These are phyloP conservation scores for Carollia perspicillata DNA, from an alignment of 2,113 vertebrate genomes.

Conservation along the genomic window DNA sequence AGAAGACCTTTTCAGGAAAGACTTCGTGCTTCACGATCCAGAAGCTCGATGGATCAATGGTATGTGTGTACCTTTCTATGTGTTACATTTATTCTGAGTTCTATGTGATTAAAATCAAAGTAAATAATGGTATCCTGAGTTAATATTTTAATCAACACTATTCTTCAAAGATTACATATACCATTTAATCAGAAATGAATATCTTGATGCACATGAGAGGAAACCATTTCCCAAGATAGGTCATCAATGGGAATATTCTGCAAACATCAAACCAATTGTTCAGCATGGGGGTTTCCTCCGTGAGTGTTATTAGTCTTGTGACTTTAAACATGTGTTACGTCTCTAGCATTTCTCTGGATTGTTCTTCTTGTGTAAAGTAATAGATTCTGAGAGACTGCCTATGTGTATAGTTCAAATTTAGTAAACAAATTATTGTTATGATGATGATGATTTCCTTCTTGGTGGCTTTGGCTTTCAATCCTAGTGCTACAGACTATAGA, in stretches of 20 bases:
- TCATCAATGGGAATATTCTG: neutral
- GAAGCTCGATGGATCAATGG: constrained; percentile 96
- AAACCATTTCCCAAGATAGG: neutral
- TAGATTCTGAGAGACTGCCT: neutral
- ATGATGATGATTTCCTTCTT: neutral
- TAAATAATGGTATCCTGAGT: neutral
- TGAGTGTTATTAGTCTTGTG: neutral
- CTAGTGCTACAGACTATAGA: neutral
- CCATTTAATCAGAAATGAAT: neutral
- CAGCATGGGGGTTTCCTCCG: neutral
- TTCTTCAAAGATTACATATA: neutral
- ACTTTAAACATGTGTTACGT: neutral
- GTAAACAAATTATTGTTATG: neutral
- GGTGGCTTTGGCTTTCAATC: neutral
- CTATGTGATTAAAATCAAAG: neutral
- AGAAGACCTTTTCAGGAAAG: constrained; percentile 94
- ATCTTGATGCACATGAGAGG: neutral
- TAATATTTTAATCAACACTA: neutral
- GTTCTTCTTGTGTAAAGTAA: neutral
- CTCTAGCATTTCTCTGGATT: neutral
- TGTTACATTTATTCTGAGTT: neutral
- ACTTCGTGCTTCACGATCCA: constrained; percentile 91
- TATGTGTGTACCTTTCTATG: constrained; percentile 75
- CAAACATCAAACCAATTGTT: neutral
- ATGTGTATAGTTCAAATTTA: neutral